Evolutionary conservation across 2,797 vertebrate genomes (phyloP).

Genomic region (Pagetopsis macropterus): DNA sequence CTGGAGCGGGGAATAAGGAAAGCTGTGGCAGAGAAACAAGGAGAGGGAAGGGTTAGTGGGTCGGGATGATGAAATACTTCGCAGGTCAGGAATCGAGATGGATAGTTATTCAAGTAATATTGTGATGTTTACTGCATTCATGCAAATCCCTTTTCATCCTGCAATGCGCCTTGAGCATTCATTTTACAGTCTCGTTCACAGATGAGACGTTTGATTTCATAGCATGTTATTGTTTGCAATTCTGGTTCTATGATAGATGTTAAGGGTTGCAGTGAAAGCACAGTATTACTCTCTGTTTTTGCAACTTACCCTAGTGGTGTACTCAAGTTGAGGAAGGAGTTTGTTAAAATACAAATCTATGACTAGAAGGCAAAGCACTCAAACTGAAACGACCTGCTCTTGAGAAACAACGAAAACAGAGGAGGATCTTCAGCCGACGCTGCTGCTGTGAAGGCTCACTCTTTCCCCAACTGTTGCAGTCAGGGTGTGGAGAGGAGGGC

Average conservation of each 20-base stretch:
- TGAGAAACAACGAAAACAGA: conserved; percentile 41
- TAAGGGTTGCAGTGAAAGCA: not conserved
- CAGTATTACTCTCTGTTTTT: not conserved
- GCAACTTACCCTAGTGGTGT: not conserved
- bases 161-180: not conserved
- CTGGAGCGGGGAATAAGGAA: conserved; percentile 52
- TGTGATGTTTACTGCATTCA: conserved; percentile 18
- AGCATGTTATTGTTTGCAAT: not conserved
- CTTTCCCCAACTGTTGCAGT: conserved; percentile 36
- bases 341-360: conserved; percentile 32
- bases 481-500: conserved; percentile 33
- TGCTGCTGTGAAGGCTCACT: conserved; percentile 22
- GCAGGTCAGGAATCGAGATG: conserved; percentile 57
- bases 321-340: not conserved
- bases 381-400: conserved; percentile 22
- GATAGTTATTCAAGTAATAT: conserved; percentile 34
- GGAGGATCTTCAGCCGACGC: conserved; percentile 22
- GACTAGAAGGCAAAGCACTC: conserved; percentile 21
- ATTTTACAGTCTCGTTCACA: conserved; percentile 8
- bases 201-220: not conserved
- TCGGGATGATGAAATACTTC: conserved; percentile 59
- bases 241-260: not conserved
- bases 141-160: conserved; percentile 2
- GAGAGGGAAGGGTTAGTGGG: conserved; percentile 62
- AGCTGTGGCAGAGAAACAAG: conserved; percentile 57